Evolutionary conservation across 2,888 invertebrate species (phyloP).

Genomic region (Drosophila melanocephala): DNA sequence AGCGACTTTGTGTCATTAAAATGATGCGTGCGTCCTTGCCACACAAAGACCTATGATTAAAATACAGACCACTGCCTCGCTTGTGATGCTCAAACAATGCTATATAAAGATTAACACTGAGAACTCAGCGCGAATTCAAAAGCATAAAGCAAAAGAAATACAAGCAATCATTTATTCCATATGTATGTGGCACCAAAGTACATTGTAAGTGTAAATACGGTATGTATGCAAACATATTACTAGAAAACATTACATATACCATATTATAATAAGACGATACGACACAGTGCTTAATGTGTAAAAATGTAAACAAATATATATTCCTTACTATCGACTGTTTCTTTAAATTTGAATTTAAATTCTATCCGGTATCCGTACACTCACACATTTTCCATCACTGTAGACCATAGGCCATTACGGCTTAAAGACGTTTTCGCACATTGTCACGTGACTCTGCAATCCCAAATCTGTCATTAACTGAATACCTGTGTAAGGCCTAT

Average conservation of each 20-base stretch:
- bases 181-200: constrained; percentile 8
- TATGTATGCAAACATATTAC: not conserved
- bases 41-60: constrained; percentile 60
- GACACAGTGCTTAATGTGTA: not conserved
- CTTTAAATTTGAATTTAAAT: constrained; percentile 5
- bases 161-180: constrained; percentile 49
- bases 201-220: constrained; percentile 15
- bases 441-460: constrained; percentile 54
- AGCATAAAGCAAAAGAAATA: not conserved
- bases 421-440: constrained; percentile 59
- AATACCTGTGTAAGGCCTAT: constrained; percentile 10
- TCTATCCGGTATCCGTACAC: constrained; percentile 4
- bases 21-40: constrained; percentile 44
- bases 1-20: constrained; percentile 57
- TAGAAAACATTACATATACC: not conserved
- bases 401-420: constrained; percentile 14
- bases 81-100: constrained; percentile 31
- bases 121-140: constrained; percentile 2
- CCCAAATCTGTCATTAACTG: constrained; percentile 26
- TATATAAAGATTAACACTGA: constrained; percentile 27
- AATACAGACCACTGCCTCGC: constrained; percentile 54
- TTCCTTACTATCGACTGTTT: not conserved
- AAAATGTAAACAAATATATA: not conserved
- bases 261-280: not conserved
- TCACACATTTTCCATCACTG: not conserved